These are phyloP conservation scores for Catotricha subobsoleta DNA, from an alignment of 2,888 invertebrate genomes.

Conservation along the genomic window DNA sequence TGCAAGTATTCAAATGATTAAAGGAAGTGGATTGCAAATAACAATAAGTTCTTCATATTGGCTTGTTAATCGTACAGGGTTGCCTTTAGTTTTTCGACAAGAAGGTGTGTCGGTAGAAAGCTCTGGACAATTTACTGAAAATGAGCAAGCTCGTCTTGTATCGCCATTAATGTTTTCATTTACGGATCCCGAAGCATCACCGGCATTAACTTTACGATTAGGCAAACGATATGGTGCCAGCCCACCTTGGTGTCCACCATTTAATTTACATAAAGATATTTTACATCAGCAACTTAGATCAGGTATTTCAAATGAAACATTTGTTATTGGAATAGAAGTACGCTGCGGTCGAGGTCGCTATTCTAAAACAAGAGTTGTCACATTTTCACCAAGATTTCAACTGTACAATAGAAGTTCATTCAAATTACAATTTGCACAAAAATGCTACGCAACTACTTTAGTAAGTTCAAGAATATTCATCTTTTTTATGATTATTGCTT, in stretches of 20 bases:
- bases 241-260: constrained; percentile 67
- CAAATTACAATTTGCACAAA: constrained; percentile 75
- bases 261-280: constrained; percentile 65
- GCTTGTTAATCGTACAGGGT: constrained; percentile 89
- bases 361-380: constrained; percentile 77
- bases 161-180: constrained; percentile 88
- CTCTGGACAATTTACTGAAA: constrained; percentile 85
- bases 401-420: constrained; percentile 71
- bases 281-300: constrained; percentile 42
- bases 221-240: constrained; percentile 42
- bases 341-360: constrained; percentile 77
- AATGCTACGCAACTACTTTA: constrained; percentile 56
- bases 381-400: constrained; percentile 82
- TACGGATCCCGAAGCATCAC: constrained; percentile 71
- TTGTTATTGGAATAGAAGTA: constrained; percentile 72
- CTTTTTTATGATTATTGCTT: not conserved
- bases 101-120: constrained; percentile 59
- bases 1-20: constrained; percentile 40
- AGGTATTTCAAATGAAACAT: constrained; percentile 29
- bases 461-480: constrained; percentile 30
- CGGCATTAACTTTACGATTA: constrained; percentile 57
- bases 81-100: constrained; percentile 89
- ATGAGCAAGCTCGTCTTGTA: constrained; percentile 84
- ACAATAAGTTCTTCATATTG: constrained; percentile 75
- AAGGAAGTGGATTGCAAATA: constrained; percentile 45